Base-by-base conservation (phyloP, 2,797 vertebrate species). In the Smutsia temminckii region DNA sequence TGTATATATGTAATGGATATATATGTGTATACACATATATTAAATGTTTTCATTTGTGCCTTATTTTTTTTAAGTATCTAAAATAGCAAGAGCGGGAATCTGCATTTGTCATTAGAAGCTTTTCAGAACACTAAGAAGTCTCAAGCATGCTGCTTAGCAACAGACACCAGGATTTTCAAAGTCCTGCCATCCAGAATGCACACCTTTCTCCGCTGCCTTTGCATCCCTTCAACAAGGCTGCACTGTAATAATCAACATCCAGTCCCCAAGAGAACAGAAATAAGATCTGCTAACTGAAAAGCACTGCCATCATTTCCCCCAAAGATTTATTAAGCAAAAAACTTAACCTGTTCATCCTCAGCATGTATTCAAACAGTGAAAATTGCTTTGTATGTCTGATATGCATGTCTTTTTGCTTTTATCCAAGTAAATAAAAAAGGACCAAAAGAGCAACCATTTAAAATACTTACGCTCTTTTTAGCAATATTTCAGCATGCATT, bases 81-180 rank as follows among this genome's bases (percentile, higher is more conserved):
- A 89, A 88, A 57, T 21, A 55, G 49, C 42, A 74, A 83, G 32
- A 80, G 49, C 85, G 74, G 27, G 79, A 83, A 59, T 77, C 6
- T 93, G 14, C 87, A 37, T 84, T 83, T 40, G 32, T 85, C 83
- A 49, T 69, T 96, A 96, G 3, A 0, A 0, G 88, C 72, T 61
- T 96, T 92, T 68, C 80, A n/a, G 71, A 94, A 90, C 77, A 72
- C 0, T 0, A 34, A 83, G 61, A 85, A 75, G 29, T 81, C 84
- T 83, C 68, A 89, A 97, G 69, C 21, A 77, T 89, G 79, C 83
- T 97, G 92, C 71, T 94, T 94, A 96, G 88, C 89, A 81, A 74
- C 83, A 59, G 85, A 89, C 29, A 89, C 0, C 51, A 74, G 68
- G 23, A 91, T 77, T 85, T 84, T 71, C 84, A 85, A 95, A 96